Percentiles rank a stretch among this genome's conserved stretches.
These are phyloP conservation scores for Tadarida brasiliensis DNA, from an alignment of 2,797 vertebrate genomes.

Conservation along the genomic window DNA sequence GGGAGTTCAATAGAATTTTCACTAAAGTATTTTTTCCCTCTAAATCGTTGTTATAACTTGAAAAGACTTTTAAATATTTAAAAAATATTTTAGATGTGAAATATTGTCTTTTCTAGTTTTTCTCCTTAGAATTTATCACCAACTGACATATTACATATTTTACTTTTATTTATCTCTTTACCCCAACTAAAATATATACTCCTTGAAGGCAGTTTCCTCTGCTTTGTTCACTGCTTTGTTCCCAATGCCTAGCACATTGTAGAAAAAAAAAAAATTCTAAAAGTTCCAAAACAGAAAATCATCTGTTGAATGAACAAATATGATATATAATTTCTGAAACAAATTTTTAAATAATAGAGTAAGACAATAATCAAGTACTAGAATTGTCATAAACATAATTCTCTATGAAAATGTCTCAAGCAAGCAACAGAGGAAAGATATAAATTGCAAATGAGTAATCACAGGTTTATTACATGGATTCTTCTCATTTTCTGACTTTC, in stretches of 20 bases:
- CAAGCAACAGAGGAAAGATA: constrained; percentile 71
- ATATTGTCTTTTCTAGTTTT: constrained; percentile 4
- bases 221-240: not conserved
- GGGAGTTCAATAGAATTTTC: constrained; percentile 71
- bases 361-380: constrained; percentile 70
- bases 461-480: constrained; percentile 80
- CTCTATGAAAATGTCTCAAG: constrained; percentile 76
- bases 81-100: constrained; percentile 43
- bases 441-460: constrained; percentile 71
- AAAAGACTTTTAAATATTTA: constrained; percentile 46
- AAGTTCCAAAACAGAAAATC: not conserved
- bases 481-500: constrained; percentile 66
- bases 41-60: constrained; percentile 62
- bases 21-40: constrained; percentile 48
- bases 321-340: constrained; percentile 64
- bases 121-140: not conserved
- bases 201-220: not conserved
- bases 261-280: not conserved
- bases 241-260: not conserved
- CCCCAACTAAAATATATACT: not conserved
- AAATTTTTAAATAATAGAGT: constrained; percentile 77
- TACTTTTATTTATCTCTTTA: not conserved
- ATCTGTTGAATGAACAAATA: constrained; percentile 34
- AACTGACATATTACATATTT: constrained; percentile 1
- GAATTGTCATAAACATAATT: constrained; percentile 73